Conservation (phyloP, 2,888 invertebrate species). For the Eristalis pertinax region DNA sequence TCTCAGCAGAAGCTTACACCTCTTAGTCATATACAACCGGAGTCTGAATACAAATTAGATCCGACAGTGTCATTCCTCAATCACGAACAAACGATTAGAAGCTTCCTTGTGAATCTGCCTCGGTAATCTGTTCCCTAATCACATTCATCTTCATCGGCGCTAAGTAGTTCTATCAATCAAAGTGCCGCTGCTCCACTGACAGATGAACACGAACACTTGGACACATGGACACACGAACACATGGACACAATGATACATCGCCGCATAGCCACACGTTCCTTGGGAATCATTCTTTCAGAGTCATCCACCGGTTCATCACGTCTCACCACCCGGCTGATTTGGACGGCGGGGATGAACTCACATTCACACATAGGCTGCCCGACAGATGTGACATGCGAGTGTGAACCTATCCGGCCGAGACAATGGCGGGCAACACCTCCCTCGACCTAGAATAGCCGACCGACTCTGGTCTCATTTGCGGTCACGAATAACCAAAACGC, state of each 20-base stretch:
- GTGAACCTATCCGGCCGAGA: neutral
- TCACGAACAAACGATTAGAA: constrained; percentile 3
- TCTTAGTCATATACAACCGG: neutral
- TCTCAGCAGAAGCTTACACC: neutral
- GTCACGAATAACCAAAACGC: constrained; percentile 13
- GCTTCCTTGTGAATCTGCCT: constrained; percentile 8
- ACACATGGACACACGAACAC: neutral
- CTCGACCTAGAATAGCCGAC: neutral
- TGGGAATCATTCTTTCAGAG: neutral
- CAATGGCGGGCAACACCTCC: neutral
- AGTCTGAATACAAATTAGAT: neutral
- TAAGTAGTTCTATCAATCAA: constrained; percentile 23
- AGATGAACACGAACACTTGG: neutral
- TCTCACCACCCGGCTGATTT: neutral
- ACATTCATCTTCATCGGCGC: constrained; percentile 1
- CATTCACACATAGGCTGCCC: neutral
- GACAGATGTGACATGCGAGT: constrained; percentile 20
- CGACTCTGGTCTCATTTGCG: neutral
- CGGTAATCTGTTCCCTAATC: constrained; percentile 20
- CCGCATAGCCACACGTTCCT: neutral
- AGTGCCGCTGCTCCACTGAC: neutral
- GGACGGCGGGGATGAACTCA: neutral
- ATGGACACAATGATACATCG: neutral
- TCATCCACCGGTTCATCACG: constrained; percentile 4
- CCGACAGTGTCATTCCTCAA: neutral